A percentile compares a stretch with the other conserved stretches of the same genome.
Conservation (phyloP, 2,113 vertebrate species). For the Balaeniceps rex region DNA sequence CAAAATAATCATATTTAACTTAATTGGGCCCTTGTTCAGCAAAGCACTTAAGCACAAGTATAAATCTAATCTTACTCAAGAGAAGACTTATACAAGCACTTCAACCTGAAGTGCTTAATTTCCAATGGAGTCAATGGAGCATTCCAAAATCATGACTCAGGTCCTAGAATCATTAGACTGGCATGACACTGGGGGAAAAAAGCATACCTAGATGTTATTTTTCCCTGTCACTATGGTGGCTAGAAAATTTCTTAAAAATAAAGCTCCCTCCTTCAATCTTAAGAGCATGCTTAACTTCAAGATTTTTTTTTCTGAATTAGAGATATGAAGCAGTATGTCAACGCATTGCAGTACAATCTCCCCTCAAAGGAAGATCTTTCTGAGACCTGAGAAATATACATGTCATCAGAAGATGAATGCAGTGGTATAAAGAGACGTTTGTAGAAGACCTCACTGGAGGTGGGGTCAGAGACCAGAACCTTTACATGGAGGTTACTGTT, state of each 20-base stretch:
- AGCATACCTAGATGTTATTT: background rate
- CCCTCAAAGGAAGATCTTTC: background rate
- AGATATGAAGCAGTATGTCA: background rate
- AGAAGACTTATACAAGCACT: slow-evolving; percentile 43
- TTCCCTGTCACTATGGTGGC: background rate
- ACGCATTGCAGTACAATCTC: background rate
- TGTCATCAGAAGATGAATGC: slow-evolving; percentile 9
- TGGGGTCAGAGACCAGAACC: slow-evolving; percentile 46
- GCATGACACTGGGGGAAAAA: background rate
- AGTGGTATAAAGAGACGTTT: background rate
- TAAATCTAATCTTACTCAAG: slow-evolving; percentile 56
- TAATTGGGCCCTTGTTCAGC: slow-evolving; percentile 52
- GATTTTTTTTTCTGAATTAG: background rate
- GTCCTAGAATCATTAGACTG: slow-evolving; percentile 13
- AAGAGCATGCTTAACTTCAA: background rate
- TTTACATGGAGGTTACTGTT: slow-evolving; percentile 36
- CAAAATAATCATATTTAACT: slow-evolving; percentile 56
- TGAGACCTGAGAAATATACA: background rate
- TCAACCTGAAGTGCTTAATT: slow-evolving; percentile 54
- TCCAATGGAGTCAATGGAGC: slow-evolving; percentile 46
- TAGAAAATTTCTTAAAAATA: background rate
- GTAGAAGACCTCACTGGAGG: slow-evolving; percentile 6
- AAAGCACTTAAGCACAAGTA: slow-evolving; percentile 53
- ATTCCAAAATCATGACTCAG: slow-evolving; percentile 61
- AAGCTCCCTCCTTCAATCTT: background rate